Evolutionary conservation across 2,113 vertebrate species (phyloP).

Genomic region (Chrysochloris asiatica): DNA sequence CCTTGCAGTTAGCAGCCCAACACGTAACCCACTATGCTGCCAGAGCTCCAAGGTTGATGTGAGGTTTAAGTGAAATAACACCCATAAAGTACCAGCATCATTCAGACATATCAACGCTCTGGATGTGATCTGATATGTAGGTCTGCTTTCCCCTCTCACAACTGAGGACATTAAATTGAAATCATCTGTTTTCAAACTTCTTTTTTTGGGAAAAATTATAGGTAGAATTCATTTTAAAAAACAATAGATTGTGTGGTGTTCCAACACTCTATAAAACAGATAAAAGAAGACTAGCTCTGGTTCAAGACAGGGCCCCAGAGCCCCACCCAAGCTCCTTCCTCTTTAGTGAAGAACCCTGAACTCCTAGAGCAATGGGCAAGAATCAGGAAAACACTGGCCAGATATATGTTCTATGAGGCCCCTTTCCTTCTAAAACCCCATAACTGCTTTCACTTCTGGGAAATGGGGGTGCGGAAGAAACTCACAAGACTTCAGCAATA

Average conservation of each 20-base stretch:
- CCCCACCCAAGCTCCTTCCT: background rate
- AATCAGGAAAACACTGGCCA: constrained; percentile 1
- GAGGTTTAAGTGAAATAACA: background rate
- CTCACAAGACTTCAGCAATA: background rate
- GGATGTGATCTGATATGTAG: background rate
- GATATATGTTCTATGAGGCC: background rate
- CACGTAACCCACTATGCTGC: too few species aligned
- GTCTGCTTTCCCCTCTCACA: background rate
- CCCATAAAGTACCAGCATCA: background rate
- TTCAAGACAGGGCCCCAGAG: constrained; percentile 1
- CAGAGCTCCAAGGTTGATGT: background rate
- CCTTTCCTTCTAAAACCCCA: background rate
- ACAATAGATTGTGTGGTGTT: constrained; percentile 3
- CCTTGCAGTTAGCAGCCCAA: too few species aligned
- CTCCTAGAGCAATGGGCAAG: background rate
- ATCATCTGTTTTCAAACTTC: constrained; percentile 43
- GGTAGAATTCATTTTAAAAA: constrained; percentile 50
- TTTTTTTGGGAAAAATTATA: background rate
- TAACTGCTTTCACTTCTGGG: background rate
- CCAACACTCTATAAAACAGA: background rate
- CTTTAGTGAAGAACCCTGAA: background rate
- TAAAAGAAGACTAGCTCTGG: background rate
- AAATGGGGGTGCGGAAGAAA: background rate
- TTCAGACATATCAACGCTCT: background rate
- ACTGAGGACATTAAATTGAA: background rate